These are phyloP conservation scores for Australoheros scitulus DNA, from an alignment of 2,113 vertebrate species.

Conservation along the genomic window DNA sequence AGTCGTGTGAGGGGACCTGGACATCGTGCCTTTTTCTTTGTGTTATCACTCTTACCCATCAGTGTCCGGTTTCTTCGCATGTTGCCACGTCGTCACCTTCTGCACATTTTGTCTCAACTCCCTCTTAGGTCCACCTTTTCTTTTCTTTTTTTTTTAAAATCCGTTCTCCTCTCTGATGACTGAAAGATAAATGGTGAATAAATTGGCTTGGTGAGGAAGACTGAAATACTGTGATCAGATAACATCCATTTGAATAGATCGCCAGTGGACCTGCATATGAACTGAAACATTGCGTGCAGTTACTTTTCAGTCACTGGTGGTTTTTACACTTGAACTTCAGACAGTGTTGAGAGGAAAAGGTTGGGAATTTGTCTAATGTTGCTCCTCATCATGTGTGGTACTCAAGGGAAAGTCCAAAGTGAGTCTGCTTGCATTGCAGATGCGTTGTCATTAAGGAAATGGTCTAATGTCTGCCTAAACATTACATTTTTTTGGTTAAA, in stretches of 20 bases:
- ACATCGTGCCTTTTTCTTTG: constrained; percentile 20
- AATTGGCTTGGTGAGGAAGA: constrained; percentile 38
- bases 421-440: too few species aligned
- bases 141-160: neutral
- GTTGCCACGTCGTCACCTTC: constrained; percentile 56
- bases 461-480: neutral
- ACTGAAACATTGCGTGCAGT: neutral
- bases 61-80: constrained; percentile 57
- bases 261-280: neutral
- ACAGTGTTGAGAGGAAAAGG: neutral
- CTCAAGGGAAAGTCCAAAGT: too few species aligned
- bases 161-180: neutral
- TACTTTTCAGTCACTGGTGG: neutral
- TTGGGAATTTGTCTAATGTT: neutral
- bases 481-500: neutral
- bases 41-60: constrained; percentile 66
- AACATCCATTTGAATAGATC: constrained; percentile 31
- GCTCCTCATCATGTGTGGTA: too few species aligned
- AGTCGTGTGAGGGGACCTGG: constrained; percentile 13
- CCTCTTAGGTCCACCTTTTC: constrained; percentile 10
- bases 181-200: constrained; percentile 53
- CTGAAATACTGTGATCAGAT: constrained; percentile 51
- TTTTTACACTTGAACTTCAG: neutral
- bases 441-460: neutral
- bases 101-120: constrained; percentile 35